Evolutionary conservation across 2,888 invertebrate genomes (phyloP).

Genomic region (Limnephilus auricula): DNA sequence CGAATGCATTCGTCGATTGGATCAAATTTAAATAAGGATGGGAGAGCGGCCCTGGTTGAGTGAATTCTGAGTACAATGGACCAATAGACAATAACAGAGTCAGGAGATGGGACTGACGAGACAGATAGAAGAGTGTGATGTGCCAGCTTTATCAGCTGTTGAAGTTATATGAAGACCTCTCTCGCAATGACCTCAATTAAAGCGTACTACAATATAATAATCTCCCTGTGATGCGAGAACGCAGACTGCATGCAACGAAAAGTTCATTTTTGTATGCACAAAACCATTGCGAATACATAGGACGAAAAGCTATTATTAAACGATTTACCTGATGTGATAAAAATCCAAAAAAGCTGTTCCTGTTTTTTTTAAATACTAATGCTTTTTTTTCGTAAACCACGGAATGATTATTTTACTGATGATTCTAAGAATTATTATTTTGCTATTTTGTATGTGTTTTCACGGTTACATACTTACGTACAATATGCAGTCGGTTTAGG

Average conservation of each 20-base stretch:
- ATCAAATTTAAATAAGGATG: neutral
- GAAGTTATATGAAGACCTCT: neutral
- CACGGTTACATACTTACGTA: no score
- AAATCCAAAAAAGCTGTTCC: no score
- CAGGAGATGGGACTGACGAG: neutral
- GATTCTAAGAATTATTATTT: no score
- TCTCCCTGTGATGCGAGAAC: neutral
- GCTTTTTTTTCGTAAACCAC: no score
- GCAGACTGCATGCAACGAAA: neutral
- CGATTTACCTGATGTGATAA: no score
- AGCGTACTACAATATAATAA: neutral
- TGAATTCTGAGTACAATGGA: neutral
- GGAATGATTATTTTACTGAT: no score
- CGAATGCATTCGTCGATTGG: neutral
- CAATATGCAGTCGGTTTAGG: no score
- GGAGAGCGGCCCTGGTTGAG: neutral
- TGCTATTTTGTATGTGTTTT: no score
- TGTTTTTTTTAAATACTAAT: no score
- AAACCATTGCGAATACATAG: no score
- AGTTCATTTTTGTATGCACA: neutral
- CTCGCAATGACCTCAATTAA: neutral
- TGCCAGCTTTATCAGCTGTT: neutral
- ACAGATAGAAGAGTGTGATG: neutral
- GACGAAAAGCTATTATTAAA: no score
- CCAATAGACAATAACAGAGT: conserved; percentile 2